Evolutionary conservation across 30 jellyfish, hydroid and myxozoan species (phyloP).

Genomic region (Calvadosia cruxmelitensis): DNA sequence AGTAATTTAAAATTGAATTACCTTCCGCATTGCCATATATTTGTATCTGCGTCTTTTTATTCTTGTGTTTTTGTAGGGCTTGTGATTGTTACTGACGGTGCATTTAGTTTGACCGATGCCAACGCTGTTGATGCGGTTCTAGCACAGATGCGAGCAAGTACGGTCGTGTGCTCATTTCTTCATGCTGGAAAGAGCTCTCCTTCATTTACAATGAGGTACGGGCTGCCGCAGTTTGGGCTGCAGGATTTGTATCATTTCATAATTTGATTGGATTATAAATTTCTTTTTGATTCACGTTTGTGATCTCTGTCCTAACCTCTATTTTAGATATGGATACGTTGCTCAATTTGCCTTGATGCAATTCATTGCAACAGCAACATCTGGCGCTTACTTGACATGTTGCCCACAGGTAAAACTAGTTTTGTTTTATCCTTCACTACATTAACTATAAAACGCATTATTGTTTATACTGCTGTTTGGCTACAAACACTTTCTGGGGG

Average conservation of each 20-base stretch:
- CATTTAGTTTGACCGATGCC: constrained; percentile 69
- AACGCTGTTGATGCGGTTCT: constrained; percentile 73
- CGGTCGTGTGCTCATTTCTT: constrained; percentile 89
- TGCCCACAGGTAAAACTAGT: constrained; percentile 81
- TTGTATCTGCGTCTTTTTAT: too few relatives aligned
- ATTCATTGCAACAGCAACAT: constrained; percentile 96
- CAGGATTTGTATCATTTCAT: not conserved
- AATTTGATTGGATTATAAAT: too few relatives aligned
- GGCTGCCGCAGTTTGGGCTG: not conserved
- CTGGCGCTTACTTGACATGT: constrained; percentile 86
- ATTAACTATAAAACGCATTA: too few relatives aligned
- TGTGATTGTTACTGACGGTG: constrained; percentile 95
- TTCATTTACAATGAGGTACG: constrained; percentile 49
- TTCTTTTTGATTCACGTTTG: too few relatives aligned
- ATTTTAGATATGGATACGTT: constrained; percentile 68
- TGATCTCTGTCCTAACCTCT: too few relatives aligned
- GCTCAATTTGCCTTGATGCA: constrained; percentile 97
- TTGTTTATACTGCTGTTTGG: too few relatives aligned
- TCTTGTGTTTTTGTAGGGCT: constrained; percentile 34
- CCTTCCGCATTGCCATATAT: too few relatives aligned
- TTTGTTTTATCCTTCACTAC: constrained; percentile 9
- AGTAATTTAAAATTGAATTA: too few relatives aligned
- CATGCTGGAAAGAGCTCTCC: constrained; percentile 82
- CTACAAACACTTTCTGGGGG: too few relatives aligned
- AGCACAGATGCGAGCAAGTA: constrained; percentile 73